These are phyloP conservation scores for Hydrolagus affinis DNA, from an alignment of 2,113 vertebrate species.

Conservation along the genomic window DNA sequence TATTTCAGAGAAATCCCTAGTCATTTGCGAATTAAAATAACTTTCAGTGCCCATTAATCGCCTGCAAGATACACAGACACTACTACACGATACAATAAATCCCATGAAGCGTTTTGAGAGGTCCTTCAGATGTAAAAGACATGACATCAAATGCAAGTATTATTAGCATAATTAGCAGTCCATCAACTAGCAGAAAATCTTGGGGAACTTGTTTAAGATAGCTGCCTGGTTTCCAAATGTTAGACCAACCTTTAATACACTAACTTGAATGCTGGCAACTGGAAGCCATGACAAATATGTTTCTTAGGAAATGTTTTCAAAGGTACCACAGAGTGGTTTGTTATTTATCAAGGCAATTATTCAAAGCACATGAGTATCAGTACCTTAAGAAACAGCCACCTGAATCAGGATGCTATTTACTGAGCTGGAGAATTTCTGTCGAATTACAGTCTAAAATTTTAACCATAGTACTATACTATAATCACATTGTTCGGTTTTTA, in stretches of 20 bases:
- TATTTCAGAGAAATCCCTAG: slow-evolving; percentile 5
- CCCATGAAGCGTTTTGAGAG: no score
- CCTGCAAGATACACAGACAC: no score
- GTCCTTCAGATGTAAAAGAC: no score
- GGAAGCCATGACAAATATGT: not conserved
- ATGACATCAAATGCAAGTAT: no score
- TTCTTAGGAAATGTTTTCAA: not conserved
- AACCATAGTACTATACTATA: not conserved
- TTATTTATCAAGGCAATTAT: not conserved
- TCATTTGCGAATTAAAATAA: not conserved
- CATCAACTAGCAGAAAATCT: no score
- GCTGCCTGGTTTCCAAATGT: not conserved
- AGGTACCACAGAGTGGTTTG: not conserved
- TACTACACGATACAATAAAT: no score
- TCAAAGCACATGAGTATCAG: not conserved
- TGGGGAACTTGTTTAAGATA: not conserved
- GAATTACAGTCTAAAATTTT: not conserved
- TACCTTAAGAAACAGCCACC: not conserved
- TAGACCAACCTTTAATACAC: no score
- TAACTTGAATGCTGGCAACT: not conserved
- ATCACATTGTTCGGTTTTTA: not conserved
- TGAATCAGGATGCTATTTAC: not conserved
- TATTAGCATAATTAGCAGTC: no score
- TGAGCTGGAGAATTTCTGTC: not conserved
- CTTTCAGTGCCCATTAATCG: no score